These are phyloP conservation scores for Halocaridina rubra DNA, from an alignment of 2,888 invertebrate genomes.

Conservation along the genomic window DNA sequence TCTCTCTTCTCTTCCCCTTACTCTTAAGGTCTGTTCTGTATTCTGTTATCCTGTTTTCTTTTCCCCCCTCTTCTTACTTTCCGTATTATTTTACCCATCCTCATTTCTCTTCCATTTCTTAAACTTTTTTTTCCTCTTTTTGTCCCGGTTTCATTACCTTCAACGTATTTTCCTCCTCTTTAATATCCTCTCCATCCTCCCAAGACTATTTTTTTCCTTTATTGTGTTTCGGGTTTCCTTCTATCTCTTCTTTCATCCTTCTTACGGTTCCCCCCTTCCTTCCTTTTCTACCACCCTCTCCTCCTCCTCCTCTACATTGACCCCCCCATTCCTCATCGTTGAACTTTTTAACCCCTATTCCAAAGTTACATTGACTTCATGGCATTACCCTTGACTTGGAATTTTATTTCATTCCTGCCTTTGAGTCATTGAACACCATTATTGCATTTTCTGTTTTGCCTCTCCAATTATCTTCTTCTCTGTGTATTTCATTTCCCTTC, in stretches of 20 bases:
- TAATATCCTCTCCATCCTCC: not conserved
- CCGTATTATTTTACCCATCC: not conserved
- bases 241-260: not conserved
- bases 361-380: not conserved
- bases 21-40: not conserved
- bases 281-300: not conserved
- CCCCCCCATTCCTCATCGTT: no score
- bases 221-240: not conserved
- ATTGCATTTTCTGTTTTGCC: not conserved
- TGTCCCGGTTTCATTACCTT: not conserved
- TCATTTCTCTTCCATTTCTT: not conserved
- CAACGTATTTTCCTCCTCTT: not conserved
- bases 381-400: no score
- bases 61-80: not conserved
- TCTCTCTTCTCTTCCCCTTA: not conserved
- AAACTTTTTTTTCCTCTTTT: not conserved
- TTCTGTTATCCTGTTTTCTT: not conserved
- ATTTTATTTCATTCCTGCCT: not conserved
- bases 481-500: not conserved
- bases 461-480: no score
- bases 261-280: not conserved
- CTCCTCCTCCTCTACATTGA: not conserved
- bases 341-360: not conserved
- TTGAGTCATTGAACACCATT: not conserved
- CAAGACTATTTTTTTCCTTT: not conserved